Percentiles rank a stretch among this genome's conserved stretches.
These are phyloP conservation scores for Percina caprodes DNA, from an alignment of 2,113 vertebrate species.

Conservation along the genomic window DNA sequence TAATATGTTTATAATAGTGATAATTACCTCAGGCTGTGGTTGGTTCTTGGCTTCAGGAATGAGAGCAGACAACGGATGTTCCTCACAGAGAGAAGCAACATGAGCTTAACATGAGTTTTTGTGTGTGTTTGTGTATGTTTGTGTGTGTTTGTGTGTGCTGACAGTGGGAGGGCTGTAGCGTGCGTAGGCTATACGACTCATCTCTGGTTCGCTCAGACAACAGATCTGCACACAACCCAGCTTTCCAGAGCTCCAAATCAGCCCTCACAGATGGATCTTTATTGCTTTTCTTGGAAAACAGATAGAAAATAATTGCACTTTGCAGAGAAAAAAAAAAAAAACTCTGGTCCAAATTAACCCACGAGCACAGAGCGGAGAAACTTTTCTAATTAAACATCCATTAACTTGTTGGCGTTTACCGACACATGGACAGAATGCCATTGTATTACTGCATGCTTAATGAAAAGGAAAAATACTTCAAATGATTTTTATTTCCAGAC, in stretches of 20 bases:
- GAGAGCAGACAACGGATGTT: slow-evolving; percentile 20
- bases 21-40: background rate
- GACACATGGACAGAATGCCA: slow-evolving; percentile 25
- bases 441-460: background rate
- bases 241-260: slow-evolving; percentile 31
- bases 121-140: slow-evolving; percentile 25
- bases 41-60: slow-evolving; percentile 16
- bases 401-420: slow-evolving; percentile 47
- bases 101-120: background rate
- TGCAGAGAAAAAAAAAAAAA: slow-evolving; percentile 2
- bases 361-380: slow-evolving; percentile 22
- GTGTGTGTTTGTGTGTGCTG: slow-evolving; percentile 19
- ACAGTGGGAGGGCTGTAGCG: slow-evolving; percentile 22
- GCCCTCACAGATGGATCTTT: slow-evolving; percentile 40
- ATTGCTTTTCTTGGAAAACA: slow-evolving; percentile 35
- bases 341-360: slow-evolving; percentile 13
- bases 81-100: slow-evolving; percentile 17
- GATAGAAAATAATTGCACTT: slow-evolving; percentile 42
- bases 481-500: slow-evolving; percentile 21
- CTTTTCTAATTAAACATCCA: slow-evolving; percentile 64
- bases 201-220: slow-evolving; percentile 39
- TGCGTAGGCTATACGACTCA: background rate
- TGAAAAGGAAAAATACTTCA: background rate
- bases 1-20: background rate
- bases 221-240: slow-evolving; percentile 34